A percentile compares a stretch with the other conserved stretches of the same genome.
Conservation (phyloP, 23 tunicate genomes). For the Halocynthia roretzi region DNA sequence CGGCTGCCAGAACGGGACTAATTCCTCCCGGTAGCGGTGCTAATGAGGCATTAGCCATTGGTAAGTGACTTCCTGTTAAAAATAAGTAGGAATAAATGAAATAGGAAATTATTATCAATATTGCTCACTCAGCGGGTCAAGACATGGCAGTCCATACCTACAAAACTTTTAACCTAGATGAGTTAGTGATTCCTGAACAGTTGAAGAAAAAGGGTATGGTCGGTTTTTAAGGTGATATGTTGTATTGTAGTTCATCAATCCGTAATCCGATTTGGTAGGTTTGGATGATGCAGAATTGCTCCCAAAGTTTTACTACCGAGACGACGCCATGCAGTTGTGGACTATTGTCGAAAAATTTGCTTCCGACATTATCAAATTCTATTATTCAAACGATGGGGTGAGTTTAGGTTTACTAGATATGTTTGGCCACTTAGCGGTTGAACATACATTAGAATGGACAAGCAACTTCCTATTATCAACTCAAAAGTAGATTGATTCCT, state of each 20-base stretch:
- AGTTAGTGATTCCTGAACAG: conserved; percentile 8
- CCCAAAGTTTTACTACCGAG: conserved; percentile 34
- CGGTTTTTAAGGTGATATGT: not conserved
- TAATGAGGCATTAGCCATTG: conserved; percentile 18
- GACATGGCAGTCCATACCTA: not conserved
- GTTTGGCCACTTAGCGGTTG: not conserved
- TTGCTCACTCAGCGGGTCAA: not conserved
- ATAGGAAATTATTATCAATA: not conserved
- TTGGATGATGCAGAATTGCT: conserved; percentile 11
- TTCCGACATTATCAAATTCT: not conserved
- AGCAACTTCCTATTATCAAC: too few relatives aligned
- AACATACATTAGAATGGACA: too few relatives aligned
- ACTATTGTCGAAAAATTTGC: conserved; percentile 15
- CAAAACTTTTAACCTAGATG: conserved; percentile 13
- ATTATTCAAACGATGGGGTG: conserved; percentile 6
- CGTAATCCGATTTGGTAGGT: not conserved
- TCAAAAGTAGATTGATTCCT: too few relatives aligned
- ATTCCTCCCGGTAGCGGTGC: conserved; percentile 7
- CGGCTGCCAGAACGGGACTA: conserved; percentile 21
- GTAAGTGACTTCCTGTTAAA: conserved; percentile 3
- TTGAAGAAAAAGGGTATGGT: conserved; percentile 15
- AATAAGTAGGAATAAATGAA: not conserved
- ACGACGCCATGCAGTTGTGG: conserved; percentile 31
- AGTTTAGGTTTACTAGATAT: not conserved
- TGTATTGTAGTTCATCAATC: not conserved